A percentile compares a stretch with the other conserved stretches of the same genome.
Conservation (phyloP, 1,140 invertebrate genomes). For the Sweltsa coloradensis region DNA sequence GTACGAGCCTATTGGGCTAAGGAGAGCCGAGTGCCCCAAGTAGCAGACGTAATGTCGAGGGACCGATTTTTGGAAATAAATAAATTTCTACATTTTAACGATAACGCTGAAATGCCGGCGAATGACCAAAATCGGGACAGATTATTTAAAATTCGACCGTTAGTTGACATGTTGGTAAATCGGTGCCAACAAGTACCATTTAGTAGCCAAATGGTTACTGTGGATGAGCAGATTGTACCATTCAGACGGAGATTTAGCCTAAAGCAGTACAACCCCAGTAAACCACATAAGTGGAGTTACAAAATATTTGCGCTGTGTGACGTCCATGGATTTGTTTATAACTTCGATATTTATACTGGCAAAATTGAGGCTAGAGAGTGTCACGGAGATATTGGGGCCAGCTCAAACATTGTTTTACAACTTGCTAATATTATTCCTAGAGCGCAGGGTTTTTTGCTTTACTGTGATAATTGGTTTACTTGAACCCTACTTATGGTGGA, state of each 20-base stretch:
- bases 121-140: conserved; percentile 23
- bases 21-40: conserved; percentile 12
- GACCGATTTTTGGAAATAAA: conserved; percentile 17
- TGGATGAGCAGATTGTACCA: conserved; percentile 24
- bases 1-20: conserved; percentile 22
- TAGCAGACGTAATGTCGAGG: conserved; percentile 17
- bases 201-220: conserved; percentile 24
- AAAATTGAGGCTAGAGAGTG: not conserved
- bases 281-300: conserved; percentile 32
- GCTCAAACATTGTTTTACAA: not conserved
- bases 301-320: conserved; percentile 29
- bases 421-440: not conserved
- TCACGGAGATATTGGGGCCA: not conserved
- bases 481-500: conserved; percentile 17
- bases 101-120: conserved; percentile 13
- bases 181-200: conserved; percentile 19
- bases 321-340: conserved; percentile 26
- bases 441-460: conserved; percentile 9
- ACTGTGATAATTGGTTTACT: conserved; percentile 27
- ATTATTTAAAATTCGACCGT: conserved; percentile 27
- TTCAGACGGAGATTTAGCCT: conserved; percentile 29
- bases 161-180: conserved; percentile 23
- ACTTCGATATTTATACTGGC: conserved; percentile 31
- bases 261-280: conserved; percentile 30
- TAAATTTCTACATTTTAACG: conserved; percentile 16